Conservation (phyloP, 2,888 invertebrate genomes). For the Plagodis pulveraria region DNA sequence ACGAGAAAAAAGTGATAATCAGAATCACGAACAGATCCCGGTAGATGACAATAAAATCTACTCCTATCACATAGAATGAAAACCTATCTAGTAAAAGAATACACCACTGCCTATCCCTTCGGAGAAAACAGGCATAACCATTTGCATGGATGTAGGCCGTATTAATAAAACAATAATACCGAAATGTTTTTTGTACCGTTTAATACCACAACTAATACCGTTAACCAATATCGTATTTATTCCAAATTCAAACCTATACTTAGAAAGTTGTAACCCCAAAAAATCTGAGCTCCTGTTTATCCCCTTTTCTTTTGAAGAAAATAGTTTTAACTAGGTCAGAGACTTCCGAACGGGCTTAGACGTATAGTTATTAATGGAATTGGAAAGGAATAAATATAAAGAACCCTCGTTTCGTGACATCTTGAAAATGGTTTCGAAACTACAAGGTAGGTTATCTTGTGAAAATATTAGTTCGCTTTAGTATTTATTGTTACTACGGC, state of each 20-base stretch:
- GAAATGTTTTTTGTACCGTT: too few relatives aligned
- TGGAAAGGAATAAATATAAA: constrained; percentile 23
- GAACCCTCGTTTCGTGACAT: constrained; percentile 14
- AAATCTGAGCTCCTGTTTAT: constrained; percentile 4
- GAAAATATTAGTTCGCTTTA: constrained; percentile 12
- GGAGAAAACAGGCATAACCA: too few relatives aligned
- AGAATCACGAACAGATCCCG: too few relatives aligned
- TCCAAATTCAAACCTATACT: constrained; percentile 1
- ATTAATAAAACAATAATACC: too few relatives aligned
- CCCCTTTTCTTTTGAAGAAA: constrained; percentile 21
- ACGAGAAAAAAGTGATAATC: too few relatives aligned
- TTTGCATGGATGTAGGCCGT: too few relatives aligned
- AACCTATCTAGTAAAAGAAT: too few relatives aligned
- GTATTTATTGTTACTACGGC: constrained; percentile 5
- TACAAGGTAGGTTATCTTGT: constrained; percentile 3
- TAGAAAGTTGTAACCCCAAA: constrained; percentile 14
- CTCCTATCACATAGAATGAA: too few relatives aligned
- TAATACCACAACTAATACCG: too few relatives aligned
- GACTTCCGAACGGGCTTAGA: constrained; percentile 6
- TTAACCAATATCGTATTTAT: not conserved
- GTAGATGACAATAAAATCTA: too few relatives aligned
- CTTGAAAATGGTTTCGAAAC: constrained; percentile 14
- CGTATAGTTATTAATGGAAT: constrained; percentile 29
- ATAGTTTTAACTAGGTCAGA: constrained; percentile 26
- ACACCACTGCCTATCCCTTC: too few relatives aligned